Conservation (phyloP, 1,140 invertebrate genomes). For the Drosophila quadrilineata region DNA sequence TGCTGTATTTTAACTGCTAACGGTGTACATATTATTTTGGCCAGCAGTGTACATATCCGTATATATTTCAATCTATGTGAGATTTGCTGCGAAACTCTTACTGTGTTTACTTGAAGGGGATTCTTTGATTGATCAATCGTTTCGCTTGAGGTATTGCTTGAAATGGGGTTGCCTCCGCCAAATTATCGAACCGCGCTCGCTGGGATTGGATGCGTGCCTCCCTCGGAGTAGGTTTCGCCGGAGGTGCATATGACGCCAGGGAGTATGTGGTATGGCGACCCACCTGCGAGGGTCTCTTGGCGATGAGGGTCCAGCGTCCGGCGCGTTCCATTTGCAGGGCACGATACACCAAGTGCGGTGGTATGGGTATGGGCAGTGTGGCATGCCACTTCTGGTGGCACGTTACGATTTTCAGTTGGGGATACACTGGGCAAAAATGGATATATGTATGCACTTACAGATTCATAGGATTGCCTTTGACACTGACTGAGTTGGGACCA, state of each 20-base stretch:
- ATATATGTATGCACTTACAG: conserved; percentile 40
- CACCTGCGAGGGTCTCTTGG: conserved; percentile 4
- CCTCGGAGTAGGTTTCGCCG: conserved; percentile 11
- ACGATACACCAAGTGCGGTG: conserved; percentile 46
- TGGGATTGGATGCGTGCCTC: neutral
- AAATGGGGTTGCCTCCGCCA: conserved; percentile 11
- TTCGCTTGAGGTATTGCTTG: too few relatives aligned
- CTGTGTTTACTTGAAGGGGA: too few relatives aligned
- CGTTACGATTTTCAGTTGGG: neutral
- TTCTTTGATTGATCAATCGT: too few relatives aligned
- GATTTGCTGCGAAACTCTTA: too few relatives aligned
- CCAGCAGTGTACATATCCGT: too few relatives aligned
- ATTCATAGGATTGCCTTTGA: conserved; percentile 48
- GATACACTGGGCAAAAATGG: neutral
- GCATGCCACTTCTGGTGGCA: conserved; percentile 43
- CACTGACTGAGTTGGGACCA: conserved; percentile 30
- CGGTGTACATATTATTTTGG: too few relatives aligned
- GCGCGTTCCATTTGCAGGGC: conserved; percentile 58
- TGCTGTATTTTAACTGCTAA: too few relatives aligned
- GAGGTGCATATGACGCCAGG: conserved; percentile 47
- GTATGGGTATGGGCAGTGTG: conserved; percentile 58
- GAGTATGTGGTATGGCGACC: conserved; percentile 27
- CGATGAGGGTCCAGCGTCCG: conserved; percentile 45
- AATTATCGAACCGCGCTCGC: conserved; percentile 51
- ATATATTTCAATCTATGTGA: too few relatives aligned